These are phyloP conservation scores for Caenorhabditis brenneri DNA, from an alignment of 1,140 invertebrate genomes.

Conservation along the genomic window DNA sequence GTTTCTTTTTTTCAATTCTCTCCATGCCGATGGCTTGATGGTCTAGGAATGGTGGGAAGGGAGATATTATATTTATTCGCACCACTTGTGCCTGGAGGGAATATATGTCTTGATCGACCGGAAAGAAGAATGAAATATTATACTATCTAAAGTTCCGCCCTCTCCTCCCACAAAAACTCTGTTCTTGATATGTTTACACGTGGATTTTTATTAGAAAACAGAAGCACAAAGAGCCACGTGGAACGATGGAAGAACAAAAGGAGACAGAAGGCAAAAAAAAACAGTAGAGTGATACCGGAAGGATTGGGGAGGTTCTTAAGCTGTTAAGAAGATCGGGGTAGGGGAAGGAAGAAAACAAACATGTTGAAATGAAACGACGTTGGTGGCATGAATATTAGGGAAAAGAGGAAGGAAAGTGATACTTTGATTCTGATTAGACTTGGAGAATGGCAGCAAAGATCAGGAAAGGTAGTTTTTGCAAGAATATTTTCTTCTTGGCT, in stretches of 20 bases:
- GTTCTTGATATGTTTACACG: conserved; percentile 13
- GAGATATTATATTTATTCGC: conserved; percentile 15
- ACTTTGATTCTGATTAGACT: neutral
- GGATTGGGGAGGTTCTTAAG: neutral
- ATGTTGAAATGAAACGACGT: neutral
- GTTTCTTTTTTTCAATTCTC: conserved; percentile 4
- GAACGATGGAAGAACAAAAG: neutral
- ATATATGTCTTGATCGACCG: too few species aligned
- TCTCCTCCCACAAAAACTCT: too few species aligned
- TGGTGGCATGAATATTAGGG: neutral
- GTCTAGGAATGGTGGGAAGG: neutral
- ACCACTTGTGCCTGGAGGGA: neutral
- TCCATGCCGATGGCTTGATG: neutral
- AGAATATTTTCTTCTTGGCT: too few species aligned
- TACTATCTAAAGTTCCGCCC: neutral
- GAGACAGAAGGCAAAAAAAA: too few species aligned
- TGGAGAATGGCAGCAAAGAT: neutral
- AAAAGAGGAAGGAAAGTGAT: neutral
- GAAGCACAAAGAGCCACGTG: neutral
- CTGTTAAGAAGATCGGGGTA: neutral
- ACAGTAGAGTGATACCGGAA: neutral
- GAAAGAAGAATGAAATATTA: neutral
- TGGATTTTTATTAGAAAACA: too few species aligned
- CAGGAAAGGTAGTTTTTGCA: too few species aligned
- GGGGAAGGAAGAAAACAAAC: neutral